A percentile compares a stretch with the other conserved stretches of the same genome.
Conservation (phyloP, 2,797 vertebrate species). For the Acrocephalus scirpaceus region DNA sequence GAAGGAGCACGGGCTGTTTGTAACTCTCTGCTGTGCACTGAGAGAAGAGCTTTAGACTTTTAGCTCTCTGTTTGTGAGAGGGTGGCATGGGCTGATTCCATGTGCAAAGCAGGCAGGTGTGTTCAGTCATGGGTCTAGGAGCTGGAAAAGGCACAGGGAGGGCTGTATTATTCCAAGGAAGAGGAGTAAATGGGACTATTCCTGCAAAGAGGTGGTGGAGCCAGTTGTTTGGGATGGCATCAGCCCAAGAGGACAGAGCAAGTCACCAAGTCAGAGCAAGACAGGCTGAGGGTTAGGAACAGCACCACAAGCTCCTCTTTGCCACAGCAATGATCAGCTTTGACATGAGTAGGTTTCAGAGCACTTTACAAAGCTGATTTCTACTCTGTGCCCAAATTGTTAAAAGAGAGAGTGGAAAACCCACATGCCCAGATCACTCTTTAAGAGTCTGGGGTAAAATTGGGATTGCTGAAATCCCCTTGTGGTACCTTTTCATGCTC, state of each 20-base stretch:
- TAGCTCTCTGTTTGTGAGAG: neutral
- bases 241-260: neutral
- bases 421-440: neutral
- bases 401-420: neutral
- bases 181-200: neutral
- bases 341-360: neutral
- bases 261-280: neutral
- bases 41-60: neutral
- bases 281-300: neutral
- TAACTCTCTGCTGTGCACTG: rapidly evolving
- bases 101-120: neutral
- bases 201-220: neutral
- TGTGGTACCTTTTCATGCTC: neutral
- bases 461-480: neutral
- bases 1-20: neutral
- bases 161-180: neutral
- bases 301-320: neutral
- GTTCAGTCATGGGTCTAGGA: neutral
- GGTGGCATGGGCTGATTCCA: neutral
- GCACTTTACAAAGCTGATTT: neutral
- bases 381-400: neutral
- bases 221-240: neutral
- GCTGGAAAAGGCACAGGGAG: neutral
- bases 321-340: neutral
- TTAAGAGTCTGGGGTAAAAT: neutral